Base-by-base conservation (phyloP, 2,113 vertebrate species). In the Holacanthus passer region DNA sequence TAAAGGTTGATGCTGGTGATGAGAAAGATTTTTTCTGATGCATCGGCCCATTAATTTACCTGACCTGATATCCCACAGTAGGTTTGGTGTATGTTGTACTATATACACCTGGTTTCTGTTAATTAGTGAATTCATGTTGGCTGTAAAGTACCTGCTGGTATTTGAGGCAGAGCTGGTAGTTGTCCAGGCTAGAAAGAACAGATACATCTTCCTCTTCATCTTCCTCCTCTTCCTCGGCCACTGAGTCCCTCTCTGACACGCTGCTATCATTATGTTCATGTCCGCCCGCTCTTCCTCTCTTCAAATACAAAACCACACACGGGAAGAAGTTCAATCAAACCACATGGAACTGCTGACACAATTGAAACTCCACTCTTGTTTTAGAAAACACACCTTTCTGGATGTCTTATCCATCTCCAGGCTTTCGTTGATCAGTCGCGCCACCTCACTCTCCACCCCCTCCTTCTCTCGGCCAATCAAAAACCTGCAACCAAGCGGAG, bases 401-500 rank as follows among this genome's bases (percentile, higher is more conserved):
- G 59, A 67, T 27, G 86, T 59, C 73, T 94, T 95, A 81, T 98
- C 97, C 82, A 97, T 96, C 83, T 97, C 96, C 64, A 98, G 89
- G 24, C 97, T 97, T 89, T 98, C 96, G 41, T 95, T 96, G 85
- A 98, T 97, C 39, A 98, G 95, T 2, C 97, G 95, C 0, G 96
- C 97, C 83, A 98, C 97, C 92, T 98, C 97, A 56, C 97, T 98
- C 83, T 97, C 96, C 81, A 95, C 95, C 7, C 97, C 97, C 0
- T 96, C 96, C 92, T 96, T 97, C 86, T 97, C 97, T 89, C 97
- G 95, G 43, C 97, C 97, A 88, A 95, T 94, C 79, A 93, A 41
- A 87, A 95, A 94, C 85, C 93, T 93, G 79, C n/a, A 74, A 24
- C 14, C 17, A 1, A 52, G 20, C 1, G 58, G 11, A 69, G 27